A percentile compares a stretch with the other conserved stretches of the same genome.
Evolutionary conservation across 2,113 vertebrate species (phyloP).

Genomic region (Toxotes jaculatrix): DNA sequence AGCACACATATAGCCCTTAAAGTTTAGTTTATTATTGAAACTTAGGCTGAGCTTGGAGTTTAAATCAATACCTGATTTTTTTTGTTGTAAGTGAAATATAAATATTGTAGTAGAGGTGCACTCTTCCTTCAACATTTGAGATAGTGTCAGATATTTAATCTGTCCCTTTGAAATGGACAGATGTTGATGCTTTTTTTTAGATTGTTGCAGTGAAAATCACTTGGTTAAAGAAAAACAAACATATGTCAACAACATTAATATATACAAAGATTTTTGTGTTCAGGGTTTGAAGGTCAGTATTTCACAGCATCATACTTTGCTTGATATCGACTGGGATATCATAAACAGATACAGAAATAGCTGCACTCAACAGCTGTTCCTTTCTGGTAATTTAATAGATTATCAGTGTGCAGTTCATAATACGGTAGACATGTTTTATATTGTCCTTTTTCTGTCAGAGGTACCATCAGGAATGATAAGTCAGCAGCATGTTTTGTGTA

Average conservation of each 20-base stretch:
- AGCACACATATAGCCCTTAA: background rate
- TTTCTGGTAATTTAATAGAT: conserved; percentile 9
- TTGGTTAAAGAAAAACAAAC: conserved; percentile 2
- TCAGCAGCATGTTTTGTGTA: conserved; percentile 12
- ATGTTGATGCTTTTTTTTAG: conserved; percentile 18
- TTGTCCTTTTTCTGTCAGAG: background rate
- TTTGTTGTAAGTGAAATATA: background rate
- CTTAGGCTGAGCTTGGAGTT: conserved; percentile 8
- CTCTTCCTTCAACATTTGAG: background rate
- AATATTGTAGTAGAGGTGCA: conserved; percentile 6
- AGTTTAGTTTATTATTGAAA: background rate
- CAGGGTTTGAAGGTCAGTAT: conserved; percentile 23
- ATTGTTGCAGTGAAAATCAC: conserved; percentile 19
- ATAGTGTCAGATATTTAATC: background rate
- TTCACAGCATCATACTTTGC: background rate
- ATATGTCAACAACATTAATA: conserved; percentile 15
- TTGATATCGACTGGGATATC: conserved; percentile 15
- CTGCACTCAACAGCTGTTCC: background rate
- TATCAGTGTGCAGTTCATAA: background rate
- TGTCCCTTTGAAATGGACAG: conserved; percentile 17
- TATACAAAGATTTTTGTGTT: conserved; percentile 8
- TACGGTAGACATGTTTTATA: background rate
- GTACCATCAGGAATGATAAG: conserved; percentile 3
- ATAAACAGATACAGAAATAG: conserved; percentile 15
- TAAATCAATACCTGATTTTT: background rate